These are phyloP conservation scores for Macrostomum lignano DNA, from an alignment of 1,140 invertebrate genomes.

Conservation along the genomic window DNA sequence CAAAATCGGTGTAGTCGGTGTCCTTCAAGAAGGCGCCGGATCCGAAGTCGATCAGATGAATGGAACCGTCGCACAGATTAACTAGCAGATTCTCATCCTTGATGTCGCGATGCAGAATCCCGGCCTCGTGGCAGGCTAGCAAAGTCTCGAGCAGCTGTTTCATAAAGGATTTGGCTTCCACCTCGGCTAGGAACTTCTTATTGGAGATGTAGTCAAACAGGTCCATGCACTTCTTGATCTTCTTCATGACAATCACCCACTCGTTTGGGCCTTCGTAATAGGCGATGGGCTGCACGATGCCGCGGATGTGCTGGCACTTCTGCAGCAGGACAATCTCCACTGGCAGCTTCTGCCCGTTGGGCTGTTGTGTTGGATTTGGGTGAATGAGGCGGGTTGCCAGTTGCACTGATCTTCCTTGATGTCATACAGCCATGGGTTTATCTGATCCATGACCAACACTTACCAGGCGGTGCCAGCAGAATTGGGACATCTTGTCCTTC, in stretches of 20 bases:
- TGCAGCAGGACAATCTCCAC: constrained; percentile 36
- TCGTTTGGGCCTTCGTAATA: constrained; percentile 33
- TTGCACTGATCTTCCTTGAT: no score
- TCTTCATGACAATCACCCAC: constrained; percentile 38
- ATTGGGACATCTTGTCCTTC: no score
- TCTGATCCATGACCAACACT: no score
- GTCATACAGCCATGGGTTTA: no score
- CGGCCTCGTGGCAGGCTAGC: constrained; percentile 18
- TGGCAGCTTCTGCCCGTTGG: constrained; percentile 29
- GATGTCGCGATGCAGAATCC: constrained; percentile 36
- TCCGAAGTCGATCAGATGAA: constrained; percentile 39
- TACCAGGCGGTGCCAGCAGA: no score
- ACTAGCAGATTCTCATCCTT: constrained; percentile 41
- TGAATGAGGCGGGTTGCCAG: no score
- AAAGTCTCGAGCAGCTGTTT: constrained; percentile 27
- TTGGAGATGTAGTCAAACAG: constrained; percentile 42
- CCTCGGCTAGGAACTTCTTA: constrained; percentile 32
- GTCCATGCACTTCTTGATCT: constrained; percentile 36
- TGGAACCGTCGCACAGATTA: constrained; percentile 31
- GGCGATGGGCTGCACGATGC: constrained; percentile 36
- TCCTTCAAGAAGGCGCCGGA: constrained; percentile 37
- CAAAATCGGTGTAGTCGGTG: constrained; percentile 36
- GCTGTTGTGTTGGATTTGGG: no score
- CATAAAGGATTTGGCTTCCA: constrained; percentile 32
- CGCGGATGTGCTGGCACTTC: constrained; percentile 32